phyloP scores from a whole-genome alignment of 2,113 vertebrate species.

The Petrocephalus zakoni region DNA sequence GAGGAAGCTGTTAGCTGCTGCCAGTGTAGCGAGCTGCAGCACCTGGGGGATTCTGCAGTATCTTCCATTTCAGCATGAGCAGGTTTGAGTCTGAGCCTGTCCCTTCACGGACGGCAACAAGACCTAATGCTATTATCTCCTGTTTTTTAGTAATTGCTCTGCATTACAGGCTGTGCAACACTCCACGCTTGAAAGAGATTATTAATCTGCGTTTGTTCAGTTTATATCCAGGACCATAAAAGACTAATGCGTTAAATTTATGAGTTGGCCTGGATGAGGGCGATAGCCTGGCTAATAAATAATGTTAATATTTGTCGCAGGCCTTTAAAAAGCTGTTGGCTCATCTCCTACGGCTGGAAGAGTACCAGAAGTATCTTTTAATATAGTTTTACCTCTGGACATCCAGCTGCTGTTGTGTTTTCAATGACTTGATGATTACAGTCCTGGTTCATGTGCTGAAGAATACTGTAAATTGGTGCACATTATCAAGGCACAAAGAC shows the following conservation, averaged over 20 bases:
- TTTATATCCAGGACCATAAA: not conserved
- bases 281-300: not conserved
- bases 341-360: not conserved
- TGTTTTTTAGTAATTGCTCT: not conserved
- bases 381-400: constrained; percentile 1
- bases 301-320: not conserved
- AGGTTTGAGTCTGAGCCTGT: not conserved
- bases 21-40: not conserved
- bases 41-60: not conserved
- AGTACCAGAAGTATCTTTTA: not conserved
- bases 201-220: not conserved
- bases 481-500: not conserved
- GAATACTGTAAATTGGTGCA: not conserved
- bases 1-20: not conserved
- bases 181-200: not conserved
- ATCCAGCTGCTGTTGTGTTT: constrained; percentile 5
- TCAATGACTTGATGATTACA: not conserved
- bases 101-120: not conserved
- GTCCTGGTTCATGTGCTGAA: not conserved
- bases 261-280: not conserved
- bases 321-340: not conserved
- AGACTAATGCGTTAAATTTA: not conserved
- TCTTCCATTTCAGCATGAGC: not conserved
- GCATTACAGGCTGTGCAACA: not conserved
- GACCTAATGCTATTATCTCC: not conserved